phyloP scores from a whole-genome alignment of 1,140 invertebrate species.

The Drosophila fuyamai region DNA sequence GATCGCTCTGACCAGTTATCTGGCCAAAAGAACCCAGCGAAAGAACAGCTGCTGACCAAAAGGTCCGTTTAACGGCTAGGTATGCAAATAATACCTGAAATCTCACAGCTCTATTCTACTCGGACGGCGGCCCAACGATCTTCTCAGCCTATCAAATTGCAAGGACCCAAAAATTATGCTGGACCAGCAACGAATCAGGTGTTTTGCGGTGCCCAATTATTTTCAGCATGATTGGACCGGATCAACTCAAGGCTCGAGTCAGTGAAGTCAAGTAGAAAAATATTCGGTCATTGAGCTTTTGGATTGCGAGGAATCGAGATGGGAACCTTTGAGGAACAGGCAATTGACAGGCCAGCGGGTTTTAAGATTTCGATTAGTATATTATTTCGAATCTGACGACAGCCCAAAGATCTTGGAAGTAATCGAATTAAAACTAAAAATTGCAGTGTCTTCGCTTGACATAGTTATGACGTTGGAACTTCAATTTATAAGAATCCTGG shows the following conservation, averaged over 20 bases:
- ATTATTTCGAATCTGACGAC: not conserved
- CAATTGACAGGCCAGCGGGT: conserved; percentile 21
- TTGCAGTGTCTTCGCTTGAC: too few species aligned
- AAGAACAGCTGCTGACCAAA: conserved; percentile 45
- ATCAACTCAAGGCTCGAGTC: conserved; percentile 48
- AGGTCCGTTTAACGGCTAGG: conserved; percentile 8
- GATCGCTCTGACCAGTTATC: conserved; percentile 42
- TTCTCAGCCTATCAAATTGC: conserved; percentile 74
- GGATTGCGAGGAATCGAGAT: conserved; percentile 18
- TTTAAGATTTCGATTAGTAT: conserved; percentile 4
- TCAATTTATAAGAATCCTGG: too few species aligned
- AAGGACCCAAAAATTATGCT: conserved; percentile 30
- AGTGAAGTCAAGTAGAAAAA: conserved; percentile 50
- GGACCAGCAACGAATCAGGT: conserved; percentile 51
- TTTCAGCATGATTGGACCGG: conserved; percentile 49
- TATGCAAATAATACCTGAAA: conserved; percentile 20
- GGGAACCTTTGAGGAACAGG: conserved; percentile 12
- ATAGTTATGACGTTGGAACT: too few species aligned
- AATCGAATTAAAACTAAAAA: not conserved
- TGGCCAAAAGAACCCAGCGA: conserved; percentile 3
- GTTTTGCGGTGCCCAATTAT: conserved; percentile 64
- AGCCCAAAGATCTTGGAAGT: not conserved
- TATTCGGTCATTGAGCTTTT: conserved; percentile 45
- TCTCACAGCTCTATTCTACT: conserved; percentile 31
- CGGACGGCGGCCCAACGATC: conserved; percentile 55